phyloP scores from a whole-genome alignment of 2,888 invertebrate genomes.

The Tenthredo scrophulariae region DNA sequence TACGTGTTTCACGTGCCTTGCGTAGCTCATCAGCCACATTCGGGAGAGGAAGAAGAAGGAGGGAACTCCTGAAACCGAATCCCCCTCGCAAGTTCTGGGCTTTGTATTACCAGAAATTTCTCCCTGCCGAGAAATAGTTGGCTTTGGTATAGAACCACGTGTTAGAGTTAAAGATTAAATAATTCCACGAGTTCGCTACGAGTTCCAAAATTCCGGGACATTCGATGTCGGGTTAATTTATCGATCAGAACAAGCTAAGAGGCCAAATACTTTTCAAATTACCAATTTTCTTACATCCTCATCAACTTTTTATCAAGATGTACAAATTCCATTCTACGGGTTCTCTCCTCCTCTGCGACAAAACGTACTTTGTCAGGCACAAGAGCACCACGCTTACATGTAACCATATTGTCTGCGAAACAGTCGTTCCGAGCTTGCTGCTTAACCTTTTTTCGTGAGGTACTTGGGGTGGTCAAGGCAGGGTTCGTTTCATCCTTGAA shows the following conservation, averaged over 20 bases:
- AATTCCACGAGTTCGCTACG: not conserved
- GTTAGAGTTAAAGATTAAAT: conserved; percentile 5
- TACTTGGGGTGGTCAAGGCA: not conserved
- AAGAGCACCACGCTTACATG: not conserved
- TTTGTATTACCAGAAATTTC: conserved; percentile 45
- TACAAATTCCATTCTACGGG: not conserved
- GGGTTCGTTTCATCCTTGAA: not conserved
- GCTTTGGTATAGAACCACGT: conserved; percentile 9
- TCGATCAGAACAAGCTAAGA: not conserved
- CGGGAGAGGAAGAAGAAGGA: not conserved
- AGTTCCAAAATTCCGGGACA: not conserved
- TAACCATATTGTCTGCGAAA: not conserved
- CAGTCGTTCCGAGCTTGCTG: not conserved
- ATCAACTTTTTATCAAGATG: not conserved
- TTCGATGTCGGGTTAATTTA: conserved; percentile 16
- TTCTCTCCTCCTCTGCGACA: not conserved
- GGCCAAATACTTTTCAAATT: not conserved
- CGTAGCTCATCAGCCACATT: conserved; percentile 27
- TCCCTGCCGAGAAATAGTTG: conserved; percentile 31
- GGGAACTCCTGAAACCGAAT: not conserved
- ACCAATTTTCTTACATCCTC: too few species aligned
- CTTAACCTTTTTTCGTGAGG: not conserved
- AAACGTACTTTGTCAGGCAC: not conserved
- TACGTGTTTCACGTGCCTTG: conserved; percentile 42
- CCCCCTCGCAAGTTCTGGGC: conserved; percentile 37